Evolutionary conservation across 2,888 invertebrate species (phyloP).

Genomic region (Parnassius apollo): DNA sequence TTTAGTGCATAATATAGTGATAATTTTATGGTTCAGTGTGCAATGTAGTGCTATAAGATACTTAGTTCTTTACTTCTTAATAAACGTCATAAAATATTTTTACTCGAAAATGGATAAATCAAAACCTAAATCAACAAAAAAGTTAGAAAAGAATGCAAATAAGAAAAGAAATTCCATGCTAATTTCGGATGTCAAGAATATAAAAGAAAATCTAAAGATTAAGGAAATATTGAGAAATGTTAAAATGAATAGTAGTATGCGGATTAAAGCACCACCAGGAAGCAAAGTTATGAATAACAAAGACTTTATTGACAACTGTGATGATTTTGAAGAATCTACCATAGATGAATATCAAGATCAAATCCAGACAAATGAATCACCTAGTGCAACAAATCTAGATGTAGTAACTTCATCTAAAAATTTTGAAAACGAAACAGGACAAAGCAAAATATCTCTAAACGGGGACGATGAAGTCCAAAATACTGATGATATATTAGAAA

Average conservation of each 20-base stretch:
- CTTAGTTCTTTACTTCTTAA: neutral
- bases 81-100: constrained; percentile 11
- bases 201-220: constrained; percentile 69
- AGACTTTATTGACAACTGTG: constrained; percentile 59
- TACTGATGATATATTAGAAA: neutral
- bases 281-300: constrained; percentile 65
- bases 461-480: neutral
- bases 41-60: too few species aligned
- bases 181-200: constrained; percentile 58
- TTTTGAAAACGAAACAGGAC: constrained; percentile 27
- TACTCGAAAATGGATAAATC: constrained; percentile 56
- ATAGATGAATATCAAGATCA: constrained; percentile 19
- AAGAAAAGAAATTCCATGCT: constrained; percentile 52
- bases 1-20: too few species aligned
- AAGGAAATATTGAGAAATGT: constrained; percentile 69
- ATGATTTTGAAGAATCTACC: constrained; percentile 43
- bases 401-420: constrained; percentile 37
- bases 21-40: too few species aligned
- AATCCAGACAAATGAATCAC: constrained; percentile 30
- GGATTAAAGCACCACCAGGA: constrained; percentile 61
- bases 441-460: constrained; percentile 18
- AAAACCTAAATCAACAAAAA: constrained; percentile 37
- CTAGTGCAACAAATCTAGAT: constrained; percentile 55
- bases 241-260: constrained; percentile 72
- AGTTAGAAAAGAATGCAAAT: constrained; percentile 34